Base-by-base conservation (phyloP, 2,888 invertebrate genomes). In the Torymus texanus region DNA sequence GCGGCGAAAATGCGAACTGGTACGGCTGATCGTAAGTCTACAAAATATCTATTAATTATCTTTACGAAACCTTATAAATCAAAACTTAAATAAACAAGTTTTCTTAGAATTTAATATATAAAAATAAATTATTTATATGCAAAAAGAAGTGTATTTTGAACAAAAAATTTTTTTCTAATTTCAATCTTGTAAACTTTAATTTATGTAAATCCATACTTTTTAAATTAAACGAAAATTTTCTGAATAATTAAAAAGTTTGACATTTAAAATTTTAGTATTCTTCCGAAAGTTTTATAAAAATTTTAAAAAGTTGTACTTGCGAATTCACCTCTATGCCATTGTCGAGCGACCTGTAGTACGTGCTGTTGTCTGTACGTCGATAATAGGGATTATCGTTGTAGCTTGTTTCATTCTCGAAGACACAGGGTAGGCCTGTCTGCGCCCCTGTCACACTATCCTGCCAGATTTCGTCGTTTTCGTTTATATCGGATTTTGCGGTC, bases 401-500 rank as follows among this genome's bases (percentile, higher is more conserved):
- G 56, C 67, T 79, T 18, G 59, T 71, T 4, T 77, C 75, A 11
- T 56, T 74, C 12, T 76, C 76, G 29, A 74, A 71, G 12, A 65
- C 24, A 21, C 70, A 70, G 1, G 77, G 51, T 24, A 80, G 65
- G 5, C 51, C 68, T 10, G 68, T 59, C 0, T 53, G n/a, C 10
- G 58, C 8, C 11, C n/a, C 16, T 10, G 72, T 73, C 3, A 74
- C 29, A 13, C 13, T 71, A 8, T 81, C 77, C 10, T 83, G 81
- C 84, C 84, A 84, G 11, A 70, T 72, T 24, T 84, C 83, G 13
- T 86, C 84, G 14, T 88, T 87, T 13, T 86, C 86, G 53, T 85
- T 84, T 14, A 79, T 85, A 2, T 89, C 89, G 0, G 89, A 89
- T 56, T 88, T 88, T 1, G 90, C 90, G 0, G 89, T 88, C 51